A percentile compares a stretch with the other conserved stretches of the same genome.
Conservation (phyloP, 2,113 vertebrate genomes). For the Odontesthes bonariensis region DNA sequence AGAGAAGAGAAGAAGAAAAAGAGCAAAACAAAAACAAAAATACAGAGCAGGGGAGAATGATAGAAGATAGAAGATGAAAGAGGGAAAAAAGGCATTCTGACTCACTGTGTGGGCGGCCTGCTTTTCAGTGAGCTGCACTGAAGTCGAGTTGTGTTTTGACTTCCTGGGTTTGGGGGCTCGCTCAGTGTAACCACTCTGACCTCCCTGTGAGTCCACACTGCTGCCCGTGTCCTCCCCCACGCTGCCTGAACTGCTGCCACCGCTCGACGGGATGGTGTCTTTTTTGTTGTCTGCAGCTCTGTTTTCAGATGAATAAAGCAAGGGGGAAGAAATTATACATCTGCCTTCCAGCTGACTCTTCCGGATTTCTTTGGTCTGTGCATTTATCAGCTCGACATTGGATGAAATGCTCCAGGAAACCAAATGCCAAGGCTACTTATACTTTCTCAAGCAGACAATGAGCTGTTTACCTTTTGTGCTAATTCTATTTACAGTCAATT, state of each 20-base stretch:
- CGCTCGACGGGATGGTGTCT: slow-evolving; percentile 90
- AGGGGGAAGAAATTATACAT: slow-evolving; percentile 35
- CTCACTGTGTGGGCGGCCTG: slow-evolving; percentile 88
- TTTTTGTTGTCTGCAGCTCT: slow-evolving; percentile 86
- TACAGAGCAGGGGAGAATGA: background rate
- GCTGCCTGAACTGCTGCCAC: slow-evolving; percentile 73
- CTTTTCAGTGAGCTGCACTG: slow-evolving; percentile 84
- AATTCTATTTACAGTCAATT: slow-evolving; percentile 73
- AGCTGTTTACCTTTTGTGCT: slow-evolving; percentile 62
- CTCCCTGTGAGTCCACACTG: slow-evolving; percentile 62
- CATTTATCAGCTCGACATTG: slow-evolving; percentile 24
- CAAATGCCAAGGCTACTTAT: slow-evolving; percentile 58
- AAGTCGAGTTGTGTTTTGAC: slow-evolving; percentile 85
- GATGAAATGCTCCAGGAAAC: slow-evolving; percentile 21
- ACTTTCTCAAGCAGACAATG: slow-evolving; percentile 26
- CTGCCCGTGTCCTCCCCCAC: slow-evolving; percentile 75
- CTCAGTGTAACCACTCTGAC: slow-evolving; percentile 71
- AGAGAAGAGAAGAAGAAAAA: background rate
- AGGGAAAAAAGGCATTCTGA: slow-evolving; percentile 26
- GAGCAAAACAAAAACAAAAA: background rate
- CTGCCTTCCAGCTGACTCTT: slow-evolving; percentile 26
- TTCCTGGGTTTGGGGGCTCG: slow-evolving; percentile 83
- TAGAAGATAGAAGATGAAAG: slow-evolving; percentile 1
- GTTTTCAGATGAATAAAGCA: slow-evolving; percentile 35
- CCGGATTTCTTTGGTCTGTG: slow-evolving; percentile 10